A percentile compares a stretch with the other conserved stretches of the same genome.
Conservation (phyloP, 2,888 invertebrate species). For the Stenoptilia bipunctidactyla region DNA sequence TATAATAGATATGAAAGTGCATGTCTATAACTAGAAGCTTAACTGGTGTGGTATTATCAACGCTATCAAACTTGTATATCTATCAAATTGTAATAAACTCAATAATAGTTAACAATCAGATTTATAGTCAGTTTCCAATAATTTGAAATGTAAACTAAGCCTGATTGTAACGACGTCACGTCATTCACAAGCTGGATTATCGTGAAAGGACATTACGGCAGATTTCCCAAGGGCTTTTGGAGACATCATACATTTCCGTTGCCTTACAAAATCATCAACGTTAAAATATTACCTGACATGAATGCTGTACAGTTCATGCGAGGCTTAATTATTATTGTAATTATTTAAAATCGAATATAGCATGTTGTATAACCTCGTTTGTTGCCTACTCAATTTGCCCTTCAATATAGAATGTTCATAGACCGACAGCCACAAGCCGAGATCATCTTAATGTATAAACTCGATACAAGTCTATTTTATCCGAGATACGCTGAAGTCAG, state of each 20-base stretch:
- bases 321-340: too few relatives aligned
- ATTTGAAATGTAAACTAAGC: conserved; percentile 19
- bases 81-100: too few relatives aligned
- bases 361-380: too few relatives aligned
- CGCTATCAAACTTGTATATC: too few relatives aligned
- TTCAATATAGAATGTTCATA: not conserved
- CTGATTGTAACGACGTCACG: conserved; percentile 27
- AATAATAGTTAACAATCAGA: not conserved
- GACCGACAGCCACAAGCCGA: conserved; percentile 4
- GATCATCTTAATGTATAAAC: conserved; percentile 9
- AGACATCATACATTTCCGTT: too few relatives aligned
- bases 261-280: too few relatives aligned
- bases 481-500: conserved; percentile 20
- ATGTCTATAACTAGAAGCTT: too few relatives aligned
- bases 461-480: conserved; percentile 27
- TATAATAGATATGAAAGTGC: too few relatives aligned
- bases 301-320: too few relatives aligned
- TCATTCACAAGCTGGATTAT: conserved; percentile 27
- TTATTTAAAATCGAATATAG: too few relatives aligned
- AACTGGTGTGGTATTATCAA: too few relatives aligned
- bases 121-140: conserved; percentile 2
- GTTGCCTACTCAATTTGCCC: conserved; percentile 1
- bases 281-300: too few relatives aligned
- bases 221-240: conserved; percentile 39
- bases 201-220: conserved; percentile 37